These are phyloP conservation scores for Trichonephila clavata DNA, from an alignment of 1,140 invertebrate species.

Conservation along the genomic window DNA sequence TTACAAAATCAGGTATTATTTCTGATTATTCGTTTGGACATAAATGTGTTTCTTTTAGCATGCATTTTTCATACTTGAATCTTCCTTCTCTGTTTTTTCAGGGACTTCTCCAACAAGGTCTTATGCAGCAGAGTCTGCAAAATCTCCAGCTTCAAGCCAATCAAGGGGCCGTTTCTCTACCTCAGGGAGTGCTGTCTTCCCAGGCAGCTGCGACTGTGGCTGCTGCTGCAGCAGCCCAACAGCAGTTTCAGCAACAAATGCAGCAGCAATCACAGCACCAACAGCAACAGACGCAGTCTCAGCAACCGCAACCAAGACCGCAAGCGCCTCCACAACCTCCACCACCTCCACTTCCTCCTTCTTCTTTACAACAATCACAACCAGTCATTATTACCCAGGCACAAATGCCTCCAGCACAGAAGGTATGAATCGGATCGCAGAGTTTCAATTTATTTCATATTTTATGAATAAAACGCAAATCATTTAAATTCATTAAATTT, in stretches of 20 bases:
- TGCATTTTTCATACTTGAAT: background rate
- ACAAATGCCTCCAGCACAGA: conserved; percentile 66
- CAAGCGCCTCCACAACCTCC: conserved; percentile 67
- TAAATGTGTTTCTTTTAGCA: background rate
- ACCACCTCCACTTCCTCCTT: conserved; percentile 58
- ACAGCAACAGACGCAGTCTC: conserved; percentile 79
- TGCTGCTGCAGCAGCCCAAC: conserved; percentile 88
- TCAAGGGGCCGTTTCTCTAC: conserved; percentile 75
- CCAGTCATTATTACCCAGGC: conserved; percentile 71
- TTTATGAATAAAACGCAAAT: no score
- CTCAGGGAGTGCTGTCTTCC: conserved; percentile 84
- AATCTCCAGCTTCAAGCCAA: conserved; percentile 85
- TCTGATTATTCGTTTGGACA: background rate
- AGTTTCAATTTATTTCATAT: no score
- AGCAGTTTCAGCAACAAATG: conserved; percentile 81
- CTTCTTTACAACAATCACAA: conserved; percentile 56
- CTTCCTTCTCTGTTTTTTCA: conserved; percentile 27
- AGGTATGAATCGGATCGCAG: background rate
- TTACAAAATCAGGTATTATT: conserved; percentile 88
- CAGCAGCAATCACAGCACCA: conserved; percentile 81
- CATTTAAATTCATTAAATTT: no score
- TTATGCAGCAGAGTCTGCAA: conserved; percentile 80
- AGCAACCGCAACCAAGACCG: conserved; percentile 78
- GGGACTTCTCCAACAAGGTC: conserved; percentile 79
- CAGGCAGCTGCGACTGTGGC: conserved; percentile 86